These are phyloP conservation scores for Hycleus phaleratus DNA, from an alignment of 1,140 invertebrate genomes.

Conservation along the genomic window DNA sequence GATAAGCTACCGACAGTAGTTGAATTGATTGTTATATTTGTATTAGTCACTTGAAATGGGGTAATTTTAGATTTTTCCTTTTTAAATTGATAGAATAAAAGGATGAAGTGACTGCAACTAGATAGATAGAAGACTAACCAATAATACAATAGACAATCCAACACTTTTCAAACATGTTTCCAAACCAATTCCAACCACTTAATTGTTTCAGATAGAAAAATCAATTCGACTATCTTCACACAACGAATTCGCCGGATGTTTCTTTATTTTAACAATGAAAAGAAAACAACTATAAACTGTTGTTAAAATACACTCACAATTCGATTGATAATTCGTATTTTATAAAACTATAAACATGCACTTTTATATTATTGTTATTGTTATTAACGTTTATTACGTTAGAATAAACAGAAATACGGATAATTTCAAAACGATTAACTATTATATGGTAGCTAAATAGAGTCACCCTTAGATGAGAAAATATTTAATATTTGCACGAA, in stretches of 20 bases:
- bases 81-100: not conserved
- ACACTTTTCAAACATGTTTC: not conserved
- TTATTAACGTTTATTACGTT: conserved; percentile 2
- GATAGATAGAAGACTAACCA: not conserved
- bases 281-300: not conserved
- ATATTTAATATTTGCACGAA: conserved; percentile 7
- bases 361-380: conserved; percentile 1
- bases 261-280: not conserved
- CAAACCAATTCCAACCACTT: not conserved
- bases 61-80: conserved; percentile 17
- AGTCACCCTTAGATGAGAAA: conserved; percentile 1
- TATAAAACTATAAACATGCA: too few species aligned
- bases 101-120: conserved; percentile 1
- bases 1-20: conserved; percentile 20
- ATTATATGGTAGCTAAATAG: conserved; percentile 1
- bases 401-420: conserved; percentile 3
- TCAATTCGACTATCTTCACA: not conserved
- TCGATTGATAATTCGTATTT: not conserved
- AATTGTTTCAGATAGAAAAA: conserved; percentile 2
- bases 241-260: not conserved
- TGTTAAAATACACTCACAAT: conserved; percentile 3
- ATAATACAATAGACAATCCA: conserved; percentile 1
- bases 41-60: conserved; percentile 16
- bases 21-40: conserved; percentile 18
- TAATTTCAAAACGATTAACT: conserved; percentile 7